These are phyloP conservation scores for Lamellibrachia satsuma DNA, from an alignment of 2,888 invertebrate species.

Conservation along the genomic window DNA sequence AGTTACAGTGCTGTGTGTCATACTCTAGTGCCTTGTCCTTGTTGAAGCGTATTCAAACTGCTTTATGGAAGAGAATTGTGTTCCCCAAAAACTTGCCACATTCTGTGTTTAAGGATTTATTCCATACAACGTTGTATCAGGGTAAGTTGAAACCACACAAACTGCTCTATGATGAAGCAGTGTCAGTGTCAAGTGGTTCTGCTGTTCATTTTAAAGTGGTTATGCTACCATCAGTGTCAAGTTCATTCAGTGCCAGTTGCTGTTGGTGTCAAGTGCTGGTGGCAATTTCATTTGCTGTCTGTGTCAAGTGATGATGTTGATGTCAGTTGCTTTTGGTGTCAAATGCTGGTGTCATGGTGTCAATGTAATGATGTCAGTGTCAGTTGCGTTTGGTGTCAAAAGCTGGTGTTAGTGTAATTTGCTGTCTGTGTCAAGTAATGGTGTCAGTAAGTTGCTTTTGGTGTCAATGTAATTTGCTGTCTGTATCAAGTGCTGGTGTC, in stretches of 20 bases:
- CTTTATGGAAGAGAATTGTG: neutral
- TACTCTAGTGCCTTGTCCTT: neutral
- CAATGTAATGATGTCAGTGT: neutral
- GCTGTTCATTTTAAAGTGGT: neutral
- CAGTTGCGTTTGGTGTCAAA: neutral
- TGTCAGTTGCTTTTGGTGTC: neutral
- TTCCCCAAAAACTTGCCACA: neutral
- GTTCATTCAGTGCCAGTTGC: neutral
- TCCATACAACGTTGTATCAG: neutral
- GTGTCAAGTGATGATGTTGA: neutral
- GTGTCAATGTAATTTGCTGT: too few species aligned
- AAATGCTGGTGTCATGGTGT: neutral
- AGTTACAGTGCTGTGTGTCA: neutral
- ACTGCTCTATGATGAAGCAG: neutral
- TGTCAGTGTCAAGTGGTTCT: neutral
- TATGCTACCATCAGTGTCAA: neutral
- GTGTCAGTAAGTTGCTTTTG: too few species aligned
- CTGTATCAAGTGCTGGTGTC: too few species aligned
- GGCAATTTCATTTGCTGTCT: too few species aligned
- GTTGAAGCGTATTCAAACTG: neutral
- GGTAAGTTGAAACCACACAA: neutral
- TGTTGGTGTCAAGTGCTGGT: neutral
- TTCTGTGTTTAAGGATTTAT: neutral
- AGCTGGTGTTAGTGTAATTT: too few species aligned
- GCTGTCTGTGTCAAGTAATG: too few species aligned